Percentiles rank a stretch among this genome's conserved stretches.
phyloP scores from a whole-genome alignment of 64 coral and sea anemone genomes.

The Actinia tenebrosa region DNA sequence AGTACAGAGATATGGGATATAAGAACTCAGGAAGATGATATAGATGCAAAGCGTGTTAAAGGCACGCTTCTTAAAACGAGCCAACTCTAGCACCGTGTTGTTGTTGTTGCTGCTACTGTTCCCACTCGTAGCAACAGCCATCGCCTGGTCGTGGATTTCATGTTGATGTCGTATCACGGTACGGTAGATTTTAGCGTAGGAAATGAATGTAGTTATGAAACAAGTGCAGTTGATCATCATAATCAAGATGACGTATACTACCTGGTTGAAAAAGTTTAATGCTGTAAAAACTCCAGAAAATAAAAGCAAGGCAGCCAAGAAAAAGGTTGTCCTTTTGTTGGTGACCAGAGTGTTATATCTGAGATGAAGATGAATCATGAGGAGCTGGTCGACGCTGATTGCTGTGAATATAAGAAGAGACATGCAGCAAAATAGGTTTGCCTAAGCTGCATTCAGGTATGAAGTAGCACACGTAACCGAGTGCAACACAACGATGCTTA shows the following conservation, averaged over 20 bases:
- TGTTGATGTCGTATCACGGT: constrained; percentile 6
- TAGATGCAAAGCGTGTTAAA: background rate
- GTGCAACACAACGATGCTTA: background rate
- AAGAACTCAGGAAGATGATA: background rate
- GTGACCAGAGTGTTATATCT: background rate
- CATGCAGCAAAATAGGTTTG: background rate
- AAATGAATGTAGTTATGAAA: background rate
- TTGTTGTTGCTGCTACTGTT: too few species aligned
- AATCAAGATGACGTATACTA: background rate
- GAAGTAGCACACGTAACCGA: background rate
- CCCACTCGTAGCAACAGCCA: background rate
- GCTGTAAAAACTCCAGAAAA: background rate
- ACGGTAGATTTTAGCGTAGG: background rate
- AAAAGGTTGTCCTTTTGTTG: background rate
- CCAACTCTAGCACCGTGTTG: background rate
- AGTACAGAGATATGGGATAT: constrained; percentile 5
- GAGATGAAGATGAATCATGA: constrained; percentile 13
- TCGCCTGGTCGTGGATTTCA: background rate
- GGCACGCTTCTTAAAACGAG: background rate
- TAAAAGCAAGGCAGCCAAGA: background rate
- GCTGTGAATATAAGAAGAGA: background rate
- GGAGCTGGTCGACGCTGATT: background rate
- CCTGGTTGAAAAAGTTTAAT: background rate
- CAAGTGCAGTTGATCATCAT: background rate
- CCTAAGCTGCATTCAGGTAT: background rate